phyloP scores from a whole-genome alignment of 2,888 invertebrate genomes.

The Drosophila prolongata region DNA sequence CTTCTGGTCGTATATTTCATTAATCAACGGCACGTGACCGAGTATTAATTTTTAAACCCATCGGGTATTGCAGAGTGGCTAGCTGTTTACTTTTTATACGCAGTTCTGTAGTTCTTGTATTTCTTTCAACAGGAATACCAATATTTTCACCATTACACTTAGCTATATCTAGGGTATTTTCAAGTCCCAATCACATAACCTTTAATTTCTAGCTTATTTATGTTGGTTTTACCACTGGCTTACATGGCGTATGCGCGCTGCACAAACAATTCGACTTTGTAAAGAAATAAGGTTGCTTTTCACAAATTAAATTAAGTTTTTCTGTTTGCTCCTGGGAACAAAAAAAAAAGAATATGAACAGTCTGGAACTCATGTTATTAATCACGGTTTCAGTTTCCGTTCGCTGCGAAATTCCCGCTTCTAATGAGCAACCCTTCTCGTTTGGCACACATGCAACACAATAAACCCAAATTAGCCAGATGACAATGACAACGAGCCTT shows the following conservation, averaged over 20 bases:
- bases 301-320: slow-evolving; percentile 14
- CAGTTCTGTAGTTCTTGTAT: background rate
- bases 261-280: slow-evolving; percentile 46
- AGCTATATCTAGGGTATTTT: background rate
- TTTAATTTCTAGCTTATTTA: slow-evolving; percentile 29
- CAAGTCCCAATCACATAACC: background rate
- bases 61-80: slow-evolving; percentile 9
- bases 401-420: background rate
- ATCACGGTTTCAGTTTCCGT: background rate
- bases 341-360: background rate
- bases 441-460: slow-evolving; percentile 39
- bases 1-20: slow-evolving; percentile 44
- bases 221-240: slow-evolving; percentile 27
- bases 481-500: slow-evolving; percentile 36
- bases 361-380: slow-evolving; percentile 11
- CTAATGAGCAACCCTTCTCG: slow-evolving; percentile 20
- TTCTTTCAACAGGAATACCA: background rate
- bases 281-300: background rate
- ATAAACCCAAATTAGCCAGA: slow-evolving; percentile 62
- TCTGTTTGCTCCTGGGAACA: background rate
- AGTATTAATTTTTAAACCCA: slow-evolving; percentile 72
- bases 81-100: slow-evolving; percentile 1
- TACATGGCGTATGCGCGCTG: slow-evolving; percentile 64
- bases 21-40: slow-evolving; percentile 79
- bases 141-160: background rate